These are phyloP conservation scores for Aurelia sp. DNA, from an alignment of 30 jellyfish, hydroid and myxozoan genomes.

Conservation along the genomic window DNA sequence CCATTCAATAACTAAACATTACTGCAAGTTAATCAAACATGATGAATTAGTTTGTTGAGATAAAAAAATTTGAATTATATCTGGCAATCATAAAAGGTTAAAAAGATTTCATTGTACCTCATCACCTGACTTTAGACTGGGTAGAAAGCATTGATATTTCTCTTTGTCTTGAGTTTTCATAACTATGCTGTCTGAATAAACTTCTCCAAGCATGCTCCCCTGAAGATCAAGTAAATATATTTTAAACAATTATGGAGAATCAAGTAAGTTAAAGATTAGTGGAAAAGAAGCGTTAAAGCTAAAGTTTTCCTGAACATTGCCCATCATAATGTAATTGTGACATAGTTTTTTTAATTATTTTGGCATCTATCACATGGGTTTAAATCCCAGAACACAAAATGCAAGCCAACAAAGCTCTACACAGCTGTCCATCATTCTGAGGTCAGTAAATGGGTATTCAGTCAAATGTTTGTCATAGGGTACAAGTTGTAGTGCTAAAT, in stretches of 20 bases:
- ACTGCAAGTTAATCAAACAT: neutral
- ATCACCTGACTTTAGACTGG: constrained; percentile 32
- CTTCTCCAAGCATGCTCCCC: constrained; percentile 20
- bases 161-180: constrained; percentile 64
- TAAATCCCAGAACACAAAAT: too few relatives aligned
- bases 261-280: neutral
- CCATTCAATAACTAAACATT: too few relatives aligned
- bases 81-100: neutral
- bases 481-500: too few relatives aligned
- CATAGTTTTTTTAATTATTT: neutral
- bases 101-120: constrained; percentile 1
- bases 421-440: too few relatives aligned
- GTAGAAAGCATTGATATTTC: constrained; percentile 68
- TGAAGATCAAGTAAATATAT: neutral
- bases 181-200: constrained; percentile 19
- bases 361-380: too few relatives aligned
- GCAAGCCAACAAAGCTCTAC: too few relatives aligned
- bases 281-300: too few relatives aligned
- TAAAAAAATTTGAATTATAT: neutral
- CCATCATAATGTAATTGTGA: neutral
- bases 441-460: too few relatives aligned
- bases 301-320: neutral
- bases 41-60: neutral
- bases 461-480: too few relatives aligned
- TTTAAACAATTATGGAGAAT: neutral